Conservation (phyloP, 2,113 vertebrate species). For the Tympanuchus pallidicinctus region DNA sequence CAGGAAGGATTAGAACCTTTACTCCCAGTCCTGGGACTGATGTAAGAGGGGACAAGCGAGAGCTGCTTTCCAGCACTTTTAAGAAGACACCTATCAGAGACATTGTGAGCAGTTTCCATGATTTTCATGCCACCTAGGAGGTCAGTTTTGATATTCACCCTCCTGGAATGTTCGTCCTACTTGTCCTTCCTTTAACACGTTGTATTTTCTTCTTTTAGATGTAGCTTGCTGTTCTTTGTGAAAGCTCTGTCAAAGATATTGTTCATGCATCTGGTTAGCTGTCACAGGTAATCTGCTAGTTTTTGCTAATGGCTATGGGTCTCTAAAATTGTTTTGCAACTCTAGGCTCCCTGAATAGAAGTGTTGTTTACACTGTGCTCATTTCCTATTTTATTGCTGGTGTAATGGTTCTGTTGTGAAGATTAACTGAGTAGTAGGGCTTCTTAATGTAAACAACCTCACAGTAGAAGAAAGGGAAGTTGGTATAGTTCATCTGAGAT, state of each 20-base stretch:
- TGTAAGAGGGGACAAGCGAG: not conserved
- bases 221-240: not conserved
- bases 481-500: constrained; percentile 14
- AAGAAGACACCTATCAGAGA: not conserved
- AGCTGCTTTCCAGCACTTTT: not conserved
- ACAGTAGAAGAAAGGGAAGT: constrained; percentile 29
- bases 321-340: constrained; percentile 40
- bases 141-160: not conserved
- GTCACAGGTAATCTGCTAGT: constrained; percentile 47
- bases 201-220: not conserved
- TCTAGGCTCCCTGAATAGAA: constrained; percentile 21
- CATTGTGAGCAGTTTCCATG: not conserved
- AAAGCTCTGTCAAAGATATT: constrained; percentile 19
- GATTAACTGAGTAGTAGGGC: constrained; percentile 41
- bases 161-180: not conserved
- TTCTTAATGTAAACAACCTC: constrained; percentile 29
- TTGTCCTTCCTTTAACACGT: not conserved
- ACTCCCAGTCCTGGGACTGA: not conserved
- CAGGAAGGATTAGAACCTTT: not conserved
- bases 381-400: constrained; percentile 31
- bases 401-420: constrained; percentile 35
- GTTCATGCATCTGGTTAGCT: constrained; percentile 11
- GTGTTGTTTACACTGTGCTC: constrained; percentile 1
- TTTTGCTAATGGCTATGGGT: constrained; percentile 56
- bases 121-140: not conserved